Evolutionary conservation across 1,140 invertebrate species (phyloP), one percentile per base, ranked within the genome.

Genomic region (Dolichoris vasculosae): DNA sequence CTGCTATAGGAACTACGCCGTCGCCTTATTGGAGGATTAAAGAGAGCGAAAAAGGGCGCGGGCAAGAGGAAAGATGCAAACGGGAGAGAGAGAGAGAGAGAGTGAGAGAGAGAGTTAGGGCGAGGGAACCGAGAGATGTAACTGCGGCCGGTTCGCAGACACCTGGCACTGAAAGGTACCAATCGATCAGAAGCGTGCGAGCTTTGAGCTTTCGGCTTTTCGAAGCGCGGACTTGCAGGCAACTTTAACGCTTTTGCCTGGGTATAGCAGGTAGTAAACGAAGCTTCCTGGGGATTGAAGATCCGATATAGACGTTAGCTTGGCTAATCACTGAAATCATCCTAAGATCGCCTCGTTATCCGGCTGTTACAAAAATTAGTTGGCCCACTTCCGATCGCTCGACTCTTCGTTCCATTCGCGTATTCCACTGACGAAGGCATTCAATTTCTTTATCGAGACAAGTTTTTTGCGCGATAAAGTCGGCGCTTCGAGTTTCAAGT

Each of bases 141-240:
- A 82, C 46, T 73, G 63, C 67, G 23, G 23, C 2, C 48, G 30
- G 86, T 80, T 81, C 88, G 84, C 84, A 77, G 89, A 90, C 84
- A 90, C 91, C 92, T 92, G 92, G 91, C 84, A 92, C 92, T 87
- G 89, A 88, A 91, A 88, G 91, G 91, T 88, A 92, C 91, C 88
- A 92, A 92, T 92, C 92, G 88, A 92, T 92, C 84, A 76, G 75
- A 63, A 46, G 32, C 46, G 75, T 38, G 43, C 46, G 75, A 46
- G 55, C 71, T 46, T 76, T 38, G 32, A 38, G 46, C 64, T 43
- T 43, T 8, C 30, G 26, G 63, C 63, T 30, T 35, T n/a, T 15
- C 79, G 2, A 55, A 67, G 32, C 63, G 32, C 6, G 79, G 46
- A 26, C 63, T 67, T 46, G 26, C 35, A 79, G 40, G 35, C 51